These are phyloP conservation scores for Macrostomum lignano DNA, from an alignment of 1,140 invertebrate species.

Conservation along the genomic window DNA sequence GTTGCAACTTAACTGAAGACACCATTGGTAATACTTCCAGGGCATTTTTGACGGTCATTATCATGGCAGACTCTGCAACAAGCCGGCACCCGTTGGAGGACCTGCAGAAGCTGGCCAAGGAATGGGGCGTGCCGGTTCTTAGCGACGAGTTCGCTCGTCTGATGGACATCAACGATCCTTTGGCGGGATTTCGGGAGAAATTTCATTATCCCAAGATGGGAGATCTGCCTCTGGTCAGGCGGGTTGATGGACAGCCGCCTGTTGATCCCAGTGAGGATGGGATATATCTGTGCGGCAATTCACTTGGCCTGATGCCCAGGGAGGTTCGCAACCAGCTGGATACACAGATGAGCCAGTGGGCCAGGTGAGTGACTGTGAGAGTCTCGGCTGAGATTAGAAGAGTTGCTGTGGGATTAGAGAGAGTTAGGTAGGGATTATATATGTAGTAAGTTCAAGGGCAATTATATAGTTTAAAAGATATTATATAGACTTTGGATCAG, in stretches of 20 bases:
- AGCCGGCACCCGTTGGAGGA: neutral
- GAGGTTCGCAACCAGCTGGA: neutral
- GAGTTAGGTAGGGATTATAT: constrained; percentile 10
- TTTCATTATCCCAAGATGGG: constrained; percentile 10
- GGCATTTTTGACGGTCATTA: neutral
- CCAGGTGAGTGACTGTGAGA: too few species aligned
- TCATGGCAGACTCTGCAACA: neutral
- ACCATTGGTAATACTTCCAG: neutral
- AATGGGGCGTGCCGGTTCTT: neutral
- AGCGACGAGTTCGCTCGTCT: constrained; percentile 1
- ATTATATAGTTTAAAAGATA: neutral
- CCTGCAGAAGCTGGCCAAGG: neutral
- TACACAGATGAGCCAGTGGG: neutral
- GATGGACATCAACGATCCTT: neutral
- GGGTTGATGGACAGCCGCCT: constrained; percentile 14
- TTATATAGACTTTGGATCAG: constrained; percentile 4
- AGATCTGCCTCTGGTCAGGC: constrained; percentile 19
- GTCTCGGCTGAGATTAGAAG: too few species aligned
- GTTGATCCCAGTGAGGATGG: constrained; percentile 27
- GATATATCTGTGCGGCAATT: constrained; percentile 34
- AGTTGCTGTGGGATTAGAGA: too few species aligned
- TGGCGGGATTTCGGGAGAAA: neutral
- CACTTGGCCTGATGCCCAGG: constrained; percentile 31
- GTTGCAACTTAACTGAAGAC: neutral
- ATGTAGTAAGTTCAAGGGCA: constrained; percentile 1